A percentile compares a stretch with the other conserved stretches of the same genome.
phyloP scores from a whole-genome alignment of 2,113 vertebrate genomes.

The Paracanthobrama guichenoti region DNA sequence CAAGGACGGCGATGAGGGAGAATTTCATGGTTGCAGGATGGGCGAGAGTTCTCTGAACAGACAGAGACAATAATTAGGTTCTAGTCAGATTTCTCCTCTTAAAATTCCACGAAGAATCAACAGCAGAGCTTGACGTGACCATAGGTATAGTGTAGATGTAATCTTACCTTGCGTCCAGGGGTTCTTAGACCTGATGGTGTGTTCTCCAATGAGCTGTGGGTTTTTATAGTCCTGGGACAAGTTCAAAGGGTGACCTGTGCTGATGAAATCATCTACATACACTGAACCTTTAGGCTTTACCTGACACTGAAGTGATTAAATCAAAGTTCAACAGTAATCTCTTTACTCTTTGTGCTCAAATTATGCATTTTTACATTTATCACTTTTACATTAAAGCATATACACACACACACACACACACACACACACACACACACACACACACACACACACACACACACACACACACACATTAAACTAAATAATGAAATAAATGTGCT shows the following conservation, averaged over 20 bases:
- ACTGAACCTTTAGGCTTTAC: constrained; percentile 60
- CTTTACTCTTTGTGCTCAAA: constrained; percentile 2
- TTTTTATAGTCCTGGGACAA: constrained; percentile 60
- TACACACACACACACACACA: too few species aligned
- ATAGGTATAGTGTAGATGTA: neutral
- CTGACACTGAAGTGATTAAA: constrained; percentile 43
- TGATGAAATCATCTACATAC: constrained; percentile 46
- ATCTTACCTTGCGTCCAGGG: constrained; percentile 59
- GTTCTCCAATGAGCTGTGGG: constrained; percentile 29
- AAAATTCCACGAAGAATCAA: neutral
- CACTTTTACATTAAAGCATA: neutral
- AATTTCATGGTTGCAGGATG: constrained; percentile 67
- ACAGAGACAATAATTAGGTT: neutral
- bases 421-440: too few species aligned
- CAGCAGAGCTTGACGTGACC: neutral
- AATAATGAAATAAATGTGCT: neutral
- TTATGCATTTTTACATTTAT: neutral
- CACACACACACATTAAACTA: too few species aligned
- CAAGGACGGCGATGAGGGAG: constrained; percentile 56
- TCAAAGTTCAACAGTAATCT: constrained; percentile 59
- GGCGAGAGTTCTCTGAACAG: constrained; percentile 40
- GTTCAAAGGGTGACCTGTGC: constrained; percentile 51
- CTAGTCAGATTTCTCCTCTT: neutral
- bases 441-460: too few species aligned
- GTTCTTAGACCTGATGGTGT: constrained; percentile 52